Evolutionary conservation across 2,113 vertebrate genomes (phyloP).

Genomic region (Crotophaga sulcirostris): DNA sequence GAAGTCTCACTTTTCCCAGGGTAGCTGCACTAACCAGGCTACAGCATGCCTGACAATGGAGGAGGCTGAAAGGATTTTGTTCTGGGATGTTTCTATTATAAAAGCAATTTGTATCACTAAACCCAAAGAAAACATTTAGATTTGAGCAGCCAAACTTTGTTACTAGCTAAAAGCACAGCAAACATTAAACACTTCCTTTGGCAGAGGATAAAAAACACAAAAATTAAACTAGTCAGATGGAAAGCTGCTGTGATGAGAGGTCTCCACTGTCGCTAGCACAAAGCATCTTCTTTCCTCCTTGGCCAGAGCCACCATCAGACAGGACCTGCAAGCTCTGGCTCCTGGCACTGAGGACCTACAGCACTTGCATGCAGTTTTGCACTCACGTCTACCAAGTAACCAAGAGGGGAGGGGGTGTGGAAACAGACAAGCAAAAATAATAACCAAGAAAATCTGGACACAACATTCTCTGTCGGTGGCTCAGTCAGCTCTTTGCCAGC

Average conservation of each 20-base stretch:
- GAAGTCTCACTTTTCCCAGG: not conserved
- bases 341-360: not conserved
- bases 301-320: not conserved
- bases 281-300: not conserved
- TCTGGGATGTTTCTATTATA: not conserved
- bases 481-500: not conserved
- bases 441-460: not conserved
- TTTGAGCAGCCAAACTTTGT: not conserved
- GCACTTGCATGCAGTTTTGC: not conserved
- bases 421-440: too few relatives aligned
- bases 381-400: not conserved
- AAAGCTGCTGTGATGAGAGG: not conserved
- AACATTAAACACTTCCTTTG: not conserved
- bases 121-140: not conserved
- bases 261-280: not conserved
- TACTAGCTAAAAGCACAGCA: not conserved
- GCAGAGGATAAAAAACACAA: not conserved
- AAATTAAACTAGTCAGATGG: not conserved
- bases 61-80: not conserved
- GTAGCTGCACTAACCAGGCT: not conserved
- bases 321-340: not conserved
- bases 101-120: not conserved
- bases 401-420: not conserved
- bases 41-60: not conserved
- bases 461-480: not conserved